Evolutionary conservation across 2,888 invertebrate species (phyloP), one percentile per base, ranked within the genome.

Genomic region (Plutella xylostella): DNA sequence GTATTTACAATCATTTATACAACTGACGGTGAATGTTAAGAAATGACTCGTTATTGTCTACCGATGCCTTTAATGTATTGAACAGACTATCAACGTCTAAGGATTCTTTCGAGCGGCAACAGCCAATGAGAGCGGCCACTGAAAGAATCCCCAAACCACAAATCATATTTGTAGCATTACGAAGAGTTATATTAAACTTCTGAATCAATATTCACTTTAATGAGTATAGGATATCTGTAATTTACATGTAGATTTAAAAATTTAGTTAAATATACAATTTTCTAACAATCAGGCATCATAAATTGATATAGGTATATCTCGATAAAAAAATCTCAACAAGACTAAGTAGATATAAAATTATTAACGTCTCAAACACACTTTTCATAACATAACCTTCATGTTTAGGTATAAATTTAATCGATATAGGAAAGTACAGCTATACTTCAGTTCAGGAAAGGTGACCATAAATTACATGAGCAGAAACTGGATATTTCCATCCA

Each of bases 1-100:
- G 42, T 49, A 49, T 49, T 45, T 49, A 49, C 49, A 49, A 48
- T 28, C 9, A 44, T 42, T 30, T 28, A 14, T 31, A 25, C 19
- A 25, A 14, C 25, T 40, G 11, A 25, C 5, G 19, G 21, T 19
- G 7, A 37, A 14, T 33, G 33, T n/a, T n/a, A 33, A 33, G 14
- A 37, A 37, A 20, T 19, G 11, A 20, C n/a, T 20, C 11, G 12
- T 37, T 20, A 37, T 34, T 34, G 34, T 34, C 34, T 34, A 34
- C 34, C 9, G 34, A 34, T 34, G 34, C 34, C 34, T 17, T 34
- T 34, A 1, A 15, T 34, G 34, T 2, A 28, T 22, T 9, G 5
- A 22, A 22, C 9, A 28, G 11, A 3, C 9, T 12, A 28, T n/a
- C 28, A 28, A 28, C 9, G 2, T 28, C 6, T 2, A 6, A 9